phyloP scores from a whole-genome alignment of 1,140 invertebrate species.

The Trachymyrmex cornetzi region DNA sequence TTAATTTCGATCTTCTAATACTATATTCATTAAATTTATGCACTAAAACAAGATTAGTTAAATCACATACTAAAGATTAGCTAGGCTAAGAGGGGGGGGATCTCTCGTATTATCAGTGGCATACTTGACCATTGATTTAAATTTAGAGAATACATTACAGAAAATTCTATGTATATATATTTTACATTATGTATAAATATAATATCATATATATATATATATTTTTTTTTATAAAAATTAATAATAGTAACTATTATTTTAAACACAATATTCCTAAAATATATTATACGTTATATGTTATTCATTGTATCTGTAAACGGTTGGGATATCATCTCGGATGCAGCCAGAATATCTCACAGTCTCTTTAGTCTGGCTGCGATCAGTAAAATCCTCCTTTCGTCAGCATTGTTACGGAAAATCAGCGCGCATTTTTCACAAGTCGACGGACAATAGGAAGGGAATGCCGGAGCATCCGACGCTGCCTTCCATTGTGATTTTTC shows the following conservation, averaged over 20 bases:
- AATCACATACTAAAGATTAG: no score
- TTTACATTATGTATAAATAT: no score
- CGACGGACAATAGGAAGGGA: slow-evolving; percentile 71
- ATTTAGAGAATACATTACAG: not conserved
- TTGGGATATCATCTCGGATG: slow-evolving; percentile 37
- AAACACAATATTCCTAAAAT: not conserved
- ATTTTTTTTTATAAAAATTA: not conserved
- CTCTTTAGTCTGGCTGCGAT: slow-evolving; percentile 67
- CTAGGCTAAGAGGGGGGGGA: no score
- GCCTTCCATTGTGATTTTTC: slow-evolving; percentile 75
- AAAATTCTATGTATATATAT: not conserved
- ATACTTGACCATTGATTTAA: no score
- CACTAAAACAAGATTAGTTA: no score
- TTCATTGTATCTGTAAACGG: slow-evolving; percentile 31
- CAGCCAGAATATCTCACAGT: slow-evolving; percentile 60
- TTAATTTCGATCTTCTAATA: no score
- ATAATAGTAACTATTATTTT: not conserved
- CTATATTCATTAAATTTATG: no score
- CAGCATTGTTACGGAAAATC: slow-evolving; percentile 78
- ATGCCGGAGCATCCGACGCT: slow-evolving; percentile 58
- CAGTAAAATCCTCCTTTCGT: slow-evolving; percentile 75
- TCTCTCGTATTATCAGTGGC: no score
- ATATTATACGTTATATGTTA: slow-evolving; percentile 14
- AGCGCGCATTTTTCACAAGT: slow-evolving; percentile 77
- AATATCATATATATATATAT: not conserved